Evolutionary conservation across 1,140 invertebrate genomes (phyloP).

Genomic region (Amphibalanus amphitrite): DNA sequence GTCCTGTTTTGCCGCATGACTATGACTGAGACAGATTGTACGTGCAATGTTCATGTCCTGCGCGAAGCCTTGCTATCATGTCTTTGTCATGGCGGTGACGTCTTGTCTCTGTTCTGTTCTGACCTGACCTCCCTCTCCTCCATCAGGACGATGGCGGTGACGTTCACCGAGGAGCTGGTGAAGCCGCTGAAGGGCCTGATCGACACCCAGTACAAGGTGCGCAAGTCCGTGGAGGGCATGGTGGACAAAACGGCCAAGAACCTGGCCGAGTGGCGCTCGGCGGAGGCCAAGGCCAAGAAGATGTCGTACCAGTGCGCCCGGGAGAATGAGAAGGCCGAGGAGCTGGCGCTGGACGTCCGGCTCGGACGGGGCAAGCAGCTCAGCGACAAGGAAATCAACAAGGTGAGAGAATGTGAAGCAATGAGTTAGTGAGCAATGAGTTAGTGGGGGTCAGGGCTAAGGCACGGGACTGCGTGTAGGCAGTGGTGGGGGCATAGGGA

Average conservation of each 20-base stretch:
- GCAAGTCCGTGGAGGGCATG: slow-evolving; percentile 53
- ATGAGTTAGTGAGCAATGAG: too few species aligned
- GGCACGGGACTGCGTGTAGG: too few species aligned
- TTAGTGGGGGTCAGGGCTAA: too few species aligned
- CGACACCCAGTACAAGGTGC: slow-evolving; percentile 50
- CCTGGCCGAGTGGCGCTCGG: slow-evolving; percentile 61
- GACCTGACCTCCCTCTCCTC: slow-evolving; percentile 16
- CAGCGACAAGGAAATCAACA: slow-evolving; percentile 47
- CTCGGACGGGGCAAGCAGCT: slow-evolving; percentile 27
- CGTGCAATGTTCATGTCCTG: too few species aligned
- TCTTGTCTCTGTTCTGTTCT: slow-evolving; percentile 5
- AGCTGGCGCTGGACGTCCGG: slow-evolving; percentile 32
- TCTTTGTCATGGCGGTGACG: too few species aligned
- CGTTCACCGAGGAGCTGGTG: slow-evolving; percentile 67
- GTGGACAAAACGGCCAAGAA: slow-evolving; percentile 71
- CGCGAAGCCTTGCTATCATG: too few species aligned
- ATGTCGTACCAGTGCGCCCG: slow-evolving; percentile 60
- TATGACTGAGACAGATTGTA: too few species aligned
- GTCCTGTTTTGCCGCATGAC: too few species aligned
- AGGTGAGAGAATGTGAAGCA: too few species aligned
- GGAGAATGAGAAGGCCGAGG: slow-evolving; percentile 76
- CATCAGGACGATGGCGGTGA: slow-evolving; percentile 50
- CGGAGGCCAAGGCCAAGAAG: slow-evolving; percentile 65
- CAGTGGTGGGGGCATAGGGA: too few species aligned
- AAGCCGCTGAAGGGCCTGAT: slow-evolving; percentile 58